A percentile compares a stretch with the other conserved stretches of the same genome.
phyloP scores from a whole-genome alignment of 2,888 invertebrate species.

The Syritta pipiens region DNA sequence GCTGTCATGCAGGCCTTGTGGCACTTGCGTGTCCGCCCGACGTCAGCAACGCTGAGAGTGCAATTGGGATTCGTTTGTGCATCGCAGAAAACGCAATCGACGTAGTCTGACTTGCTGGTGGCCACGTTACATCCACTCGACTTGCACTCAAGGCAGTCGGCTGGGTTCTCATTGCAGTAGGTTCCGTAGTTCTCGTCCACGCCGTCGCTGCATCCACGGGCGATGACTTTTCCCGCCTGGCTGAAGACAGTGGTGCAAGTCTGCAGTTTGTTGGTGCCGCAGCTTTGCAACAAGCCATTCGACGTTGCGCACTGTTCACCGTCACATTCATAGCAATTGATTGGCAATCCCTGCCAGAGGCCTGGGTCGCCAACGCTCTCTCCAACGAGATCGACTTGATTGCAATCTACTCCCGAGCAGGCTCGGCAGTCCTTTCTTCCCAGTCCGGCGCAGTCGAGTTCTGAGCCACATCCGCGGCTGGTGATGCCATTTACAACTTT shows the following conservation, averaged over 20 bases:
- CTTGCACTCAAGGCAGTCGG: conserved; percentile 73
- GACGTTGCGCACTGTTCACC: conserved; percentile 57
- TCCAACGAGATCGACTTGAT: conserved; percentile 49
- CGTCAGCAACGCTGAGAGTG: conserved; percentile 59
- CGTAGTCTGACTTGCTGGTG: conserved; percentile 59
- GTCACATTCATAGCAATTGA: conserved; percentile 70
- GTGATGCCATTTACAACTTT: conserved; percentile 66
- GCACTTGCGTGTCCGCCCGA: conserved; percentile 71
- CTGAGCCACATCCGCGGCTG: conserved; percentile 70
- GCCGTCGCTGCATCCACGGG: conserved; percentile 71
- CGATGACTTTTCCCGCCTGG: conserved; percentile 46
- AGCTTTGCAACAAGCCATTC: conserved; percentile 19
- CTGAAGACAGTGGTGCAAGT: conserved; percentile 70
- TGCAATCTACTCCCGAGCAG: conserved; percentile 63
- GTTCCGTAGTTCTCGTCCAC: conserved; percentile 30
- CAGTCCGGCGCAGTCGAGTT: conserved; percentile 60
- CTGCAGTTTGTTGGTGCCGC: conserved; percentile 63
- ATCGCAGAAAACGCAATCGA: conserved; percentile 74
- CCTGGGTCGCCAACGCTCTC: conserved; percentile 67
- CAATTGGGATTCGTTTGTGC: conserved; percentile 71
- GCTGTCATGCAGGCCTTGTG: conserved; percentile 74
- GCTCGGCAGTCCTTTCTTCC: conserved; percentile 61
- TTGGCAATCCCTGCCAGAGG: conserved; percentile 70
- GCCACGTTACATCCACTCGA: conserved; percentile 75
- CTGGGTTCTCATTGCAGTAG: conserved; percentile 59